Evolutionary conservation across 53 echinoderm and acorn worm genomes (phyloP), one percentile per base, ranked within the genome.

Genomic region (Apostichopus leukothele): DNA sequence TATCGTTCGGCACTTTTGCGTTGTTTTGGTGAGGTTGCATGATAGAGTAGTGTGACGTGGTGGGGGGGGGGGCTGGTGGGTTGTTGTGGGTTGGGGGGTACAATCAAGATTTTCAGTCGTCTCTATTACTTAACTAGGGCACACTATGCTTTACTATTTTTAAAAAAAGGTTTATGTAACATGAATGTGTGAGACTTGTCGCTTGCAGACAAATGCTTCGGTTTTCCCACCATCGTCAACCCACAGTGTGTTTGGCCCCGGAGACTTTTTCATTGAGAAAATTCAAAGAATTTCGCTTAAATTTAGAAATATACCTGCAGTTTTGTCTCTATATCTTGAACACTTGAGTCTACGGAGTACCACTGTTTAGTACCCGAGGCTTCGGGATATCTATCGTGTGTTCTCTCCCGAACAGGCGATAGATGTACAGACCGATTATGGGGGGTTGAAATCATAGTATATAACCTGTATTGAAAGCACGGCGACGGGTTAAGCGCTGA

Each of bases 121-220:
- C 52, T 77, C 51, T 77, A 18, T 77, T n/a, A 77, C 50, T 18
- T 51, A 77, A 77, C 51, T 77, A 77, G 77, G 77, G 50, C 77
- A 77, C 50, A 51, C 39, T 39, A 39, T 39, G 50, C 9, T 9
- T 8, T 51, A 51, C 77, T 77, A 77, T 77, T 77, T 77, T 77
- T 77, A 3, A 39, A 39, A 39, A 26, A 52, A 13, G 18, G 0
- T 11, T 51, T 77, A 52, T 81, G 23, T 23, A 80, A 80, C 80
- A 80, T 80, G 80, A 80, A 80, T 80, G 80, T 80, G 22, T 53
- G 53, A n/a, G 80, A 50, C 80, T 80, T 80, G 80, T 80, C 80
- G 80, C 80, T 80, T 21, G 18, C n/a, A 57, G 80, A 18, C 80
- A 55, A 52, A 21, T 53, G 54, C 80, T 53, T 21, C n/a, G n/a